Percentiles rank a stretch among this genome's conserved stretches.
These are phyloP conservation scores for Rhabdophis nuchalis DNA, from an alignment of 2,797 vertebrate genomes.

Conservation along the genomic window DNA sequence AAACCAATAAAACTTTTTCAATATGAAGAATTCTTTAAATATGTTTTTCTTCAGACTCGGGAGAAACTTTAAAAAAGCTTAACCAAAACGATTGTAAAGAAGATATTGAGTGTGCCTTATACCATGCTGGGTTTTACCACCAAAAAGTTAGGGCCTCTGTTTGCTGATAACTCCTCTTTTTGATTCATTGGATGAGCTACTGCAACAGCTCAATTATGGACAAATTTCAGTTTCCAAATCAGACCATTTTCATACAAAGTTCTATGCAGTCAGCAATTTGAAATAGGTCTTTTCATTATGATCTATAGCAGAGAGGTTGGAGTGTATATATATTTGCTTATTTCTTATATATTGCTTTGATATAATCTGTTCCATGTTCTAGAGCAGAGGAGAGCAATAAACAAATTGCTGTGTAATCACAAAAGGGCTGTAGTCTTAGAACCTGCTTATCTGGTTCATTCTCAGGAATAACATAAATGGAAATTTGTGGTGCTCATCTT, in stretches of 20 bases:
- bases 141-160: not conserved
- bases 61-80: not conserved
- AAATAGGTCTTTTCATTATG: not conserved
- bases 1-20: no score
- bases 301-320: not conserved
- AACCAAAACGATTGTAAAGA: not conserved
- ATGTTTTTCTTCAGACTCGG: not conserved
- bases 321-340: not conserved
- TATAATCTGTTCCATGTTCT: not conserved
- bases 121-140: not conserved
- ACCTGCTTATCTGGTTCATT: not conserved
- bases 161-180: not conserved
- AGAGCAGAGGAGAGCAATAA: not conserved
- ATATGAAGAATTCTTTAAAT: not conserved
- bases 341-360: not conserved
- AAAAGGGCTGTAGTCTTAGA: not conserved
- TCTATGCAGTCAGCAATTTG: not conserved
- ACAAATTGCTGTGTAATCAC: not conserved
- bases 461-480: not conserved
- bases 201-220: not conserved
- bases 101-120: not conserved
- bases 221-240: not conserved
- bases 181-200: not conserved
- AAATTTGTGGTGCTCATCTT: not conserved
- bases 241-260: not conserved